Percentiles rank a stretch among this genome's conserved stretches.
Evolutionary conservation across 1,140 invertebrate species (phyloP).

Genomic region (Goniozus legneri): DNA sequence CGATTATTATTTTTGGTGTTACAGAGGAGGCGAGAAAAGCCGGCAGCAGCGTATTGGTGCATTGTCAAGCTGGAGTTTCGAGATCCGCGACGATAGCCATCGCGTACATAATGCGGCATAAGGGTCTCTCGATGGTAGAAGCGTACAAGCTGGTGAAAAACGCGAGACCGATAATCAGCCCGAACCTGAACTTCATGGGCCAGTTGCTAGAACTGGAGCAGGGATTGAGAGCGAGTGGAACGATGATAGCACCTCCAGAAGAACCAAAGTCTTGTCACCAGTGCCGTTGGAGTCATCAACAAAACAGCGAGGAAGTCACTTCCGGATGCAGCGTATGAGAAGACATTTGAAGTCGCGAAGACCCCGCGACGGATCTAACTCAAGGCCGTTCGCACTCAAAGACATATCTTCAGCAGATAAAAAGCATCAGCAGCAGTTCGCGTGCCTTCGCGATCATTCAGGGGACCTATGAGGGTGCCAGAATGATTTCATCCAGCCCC

Average conservation of each 20-base stretch:
- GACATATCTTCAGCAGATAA: too few species aligned
- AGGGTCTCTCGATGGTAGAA: conserved; percentile 80
- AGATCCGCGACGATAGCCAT: conserved; percentile 92
- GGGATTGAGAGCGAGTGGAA: conserved; percentile 56
- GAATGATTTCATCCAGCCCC: too few species aligned
- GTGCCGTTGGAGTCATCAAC: conserved; percentile 56
- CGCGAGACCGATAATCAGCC: conserved; percentile 86
- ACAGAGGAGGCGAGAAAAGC: conserved; percentile 79
- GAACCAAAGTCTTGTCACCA: conserved; percentile 52
- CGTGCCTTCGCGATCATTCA: too few species aligned
- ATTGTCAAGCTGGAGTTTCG: conserved; percentile 94
- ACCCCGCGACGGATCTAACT: too few species aligned
- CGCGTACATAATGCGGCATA: conserved; percentile 91
- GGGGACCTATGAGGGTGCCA: too few species aligned
- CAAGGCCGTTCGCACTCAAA: too few species aligned
- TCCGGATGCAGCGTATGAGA: conserved; percentile 56
- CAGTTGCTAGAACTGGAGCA: conserved; percentile 88
- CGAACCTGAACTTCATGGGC: conserved; percentile 96
- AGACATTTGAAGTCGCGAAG: too few species aligned
- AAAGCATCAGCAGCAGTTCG: too few species aligned
- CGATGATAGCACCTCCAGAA: conserved; percentile 16
- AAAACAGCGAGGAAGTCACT: conserved; percentile 50
- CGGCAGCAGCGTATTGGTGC: conserved; percentile 80
- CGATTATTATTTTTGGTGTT: conserved; percentile 49
- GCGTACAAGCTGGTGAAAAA: conserved; percentile 87